Conservation (phyloP, 2,888 invertebrate genomes). For the Meandrusa payeni region DNA sequence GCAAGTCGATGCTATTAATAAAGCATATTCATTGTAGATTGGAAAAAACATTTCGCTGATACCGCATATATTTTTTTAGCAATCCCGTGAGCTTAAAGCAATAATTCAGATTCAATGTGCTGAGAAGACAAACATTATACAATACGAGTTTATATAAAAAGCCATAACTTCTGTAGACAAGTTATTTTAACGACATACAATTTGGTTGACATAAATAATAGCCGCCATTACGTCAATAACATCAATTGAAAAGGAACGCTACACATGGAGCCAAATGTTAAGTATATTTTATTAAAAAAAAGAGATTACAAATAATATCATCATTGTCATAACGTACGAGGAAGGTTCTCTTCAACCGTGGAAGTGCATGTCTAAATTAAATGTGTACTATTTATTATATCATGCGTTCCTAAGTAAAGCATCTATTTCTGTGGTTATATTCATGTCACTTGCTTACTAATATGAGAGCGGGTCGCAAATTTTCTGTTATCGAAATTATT, state of each 20-base stretch:
- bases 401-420: neutral
- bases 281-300: neutral
- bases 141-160: slow-evolving; percentile 45
- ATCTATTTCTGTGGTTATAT: neutral
- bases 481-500: too few relatives aligned
- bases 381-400: too few relatives aligned
- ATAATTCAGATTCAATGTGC: slow-evolving; percentile 47
- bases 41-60: too few relatives aligned
- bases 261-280: slow-evolving; percentile 2
- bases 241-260: neutral
- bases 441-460: too few relatives aligned
- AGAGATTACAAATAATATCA: slow-evolving; percentile 22
- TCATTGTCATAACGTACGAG: too few relatives aligned
- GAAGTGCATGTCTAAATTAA: too few relatives aligned
- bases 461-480: too few relatives aligned
- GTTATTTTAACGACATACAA: slow-evolving; percentile 34
- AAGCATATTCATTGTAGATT: too few relatives aligned
- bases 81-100: too few relatives aligned
- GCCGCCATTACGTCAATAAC: slow-evolving; percentile 24
- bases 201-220: slow-evolving; percentile 36
- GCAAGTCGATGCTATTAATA: too few relatives aligned
- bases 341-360: too few relatives aligned
- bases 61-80: too few relatives aligned
- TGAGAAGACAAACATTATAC: slow-evolving; percentile 41
- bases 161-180: slow-evolving; percentile 48